Evolutionary conservation across 2,888 invertebrate species (phyloP).

Genomic region (Pediacus dermestoides): DNA sequence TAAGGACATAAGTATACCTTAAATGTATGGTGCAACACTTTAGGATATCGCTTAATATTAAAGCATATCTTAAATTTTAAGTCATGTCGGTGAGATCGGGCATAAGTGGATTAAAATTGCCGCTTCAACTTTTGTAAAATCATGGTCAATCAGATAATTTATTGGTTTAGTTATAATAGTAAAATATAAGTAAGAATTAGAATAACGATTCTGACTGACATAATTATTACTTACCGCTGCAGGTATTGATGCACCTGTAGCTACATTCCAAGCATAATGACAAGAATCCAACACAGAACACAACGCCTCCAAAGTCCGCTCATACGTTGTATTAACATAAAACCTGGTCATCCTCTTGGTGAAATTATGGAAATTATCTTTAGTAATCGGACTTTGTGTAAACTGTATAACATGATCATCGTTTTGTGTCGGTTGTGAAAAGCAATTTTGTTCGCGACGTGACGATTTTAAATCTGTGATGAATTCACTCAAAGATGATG

Average conservation of each 20-base stretch:
- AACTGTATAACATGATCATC: slow-evolving; percentile 73
- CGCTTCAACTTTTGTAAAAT: too few species aligned
- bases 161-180: too few species aligned
- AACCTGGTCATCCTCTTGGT: slow-evolving; percentile 92
- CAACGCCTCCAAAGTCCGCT: slow-evolving; percentile 64
- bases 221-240: slow-evolving; percentile 58
- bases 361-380: slow-evolving; percentile 69
- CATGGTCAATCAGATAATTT: too few species aligned
- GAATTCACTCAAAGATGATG: slow-evolving; percentile 29
- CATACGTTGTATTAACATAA: slow-evolving; percentile 70
- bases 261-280: slow-evolving; percentile 64
- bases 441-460: slow-evolving; percentile 54
- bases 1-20: too few species aligned
- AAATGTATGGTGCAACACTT: too few species aligned
- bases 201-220: too few species aligned
- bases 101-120: too few species aligned
- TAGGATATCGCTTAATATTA: too few species aligned
- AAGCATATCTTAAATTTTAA: too few species aligned
- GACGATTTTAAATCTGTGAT: slow-evolving; percentile 27
- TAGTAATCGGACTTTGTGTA: slow-evolving; percentile 50
- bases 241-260: slow-evolving; percentile 58
- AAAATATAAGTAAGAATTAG: too few species aligned
- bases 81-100: too few species aligned
- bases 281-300: slow-evolving; percentile 60
- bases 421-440: slow-evolving; percentile 83